These are phyloP conservation scores for Folsomia manolachei DNA, from an alignment of 2,888 invertebrate species.

Conservation along the genomic window DNA sequence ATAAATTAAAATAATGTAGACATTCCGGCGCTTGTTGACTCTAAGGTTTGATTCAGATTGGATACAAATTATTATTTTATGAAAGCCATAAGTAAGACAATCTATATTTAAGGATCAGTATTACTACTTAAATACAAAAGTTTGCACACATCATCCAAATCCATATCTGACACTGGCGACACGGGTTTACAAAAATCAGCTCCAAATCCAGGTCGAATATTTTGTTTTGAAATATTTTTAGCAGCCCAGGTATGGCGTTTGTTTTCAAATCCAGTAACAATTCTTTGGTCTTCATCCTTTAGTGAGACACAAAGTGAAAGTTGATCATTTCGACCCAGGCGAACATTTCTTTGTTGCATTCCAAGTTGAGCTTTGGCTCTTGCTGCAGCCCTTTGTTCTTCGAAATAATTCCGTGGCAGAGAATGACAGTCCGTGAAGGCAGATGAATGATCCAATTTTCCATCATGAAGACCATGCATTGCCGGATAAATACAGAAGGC, in stretches of 20 bases:
- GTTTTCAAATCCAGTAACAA: conserved; percentile 13
- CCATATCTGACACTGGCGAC: conserved; percentile 66
- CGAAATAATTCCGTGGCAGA: conserved; percentile 32
- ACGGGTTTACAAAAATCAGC: conserved; percentile 34
- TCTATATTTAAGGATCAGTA: not conserved
- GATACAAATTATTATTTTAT: no score
- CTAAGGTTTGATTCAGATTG: no score
- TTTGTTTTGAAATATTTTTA: conserved; percentile 17
- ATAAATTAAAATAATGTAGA: no score
- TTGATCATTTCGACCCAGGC: not conserved
- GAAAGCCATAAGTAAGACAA: no score
- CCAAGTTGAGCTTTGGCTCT: conserved; percentile 13
- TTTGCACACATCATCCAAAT: conserved; percentile 67
- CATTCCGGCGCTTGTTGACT: no score
- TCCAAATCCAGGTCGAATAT: conserved; percentile 16
- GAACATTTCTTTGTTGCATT: conserved; percentile 12
- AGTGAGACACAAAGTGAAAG: not conserved
- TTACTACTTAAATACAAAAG: not conserved
- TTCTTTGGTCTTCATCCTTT: not conserved
- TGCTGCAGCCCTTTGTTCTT: conserved; percentile 11
- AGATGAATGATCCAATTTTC: conserved; percentile 43
- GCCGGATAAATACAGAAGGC: conserved; percentile 80
- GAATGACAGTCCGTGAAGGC: conserved; percentile 40
- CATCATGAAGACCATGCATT: conserved; percentile 60
- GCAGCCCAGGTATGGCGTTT: conserved; percentile 27